Evolutionary conservation across 2,113 vertebrate species (phyloP).

Genomic region (Ursus arctos): DNA sequence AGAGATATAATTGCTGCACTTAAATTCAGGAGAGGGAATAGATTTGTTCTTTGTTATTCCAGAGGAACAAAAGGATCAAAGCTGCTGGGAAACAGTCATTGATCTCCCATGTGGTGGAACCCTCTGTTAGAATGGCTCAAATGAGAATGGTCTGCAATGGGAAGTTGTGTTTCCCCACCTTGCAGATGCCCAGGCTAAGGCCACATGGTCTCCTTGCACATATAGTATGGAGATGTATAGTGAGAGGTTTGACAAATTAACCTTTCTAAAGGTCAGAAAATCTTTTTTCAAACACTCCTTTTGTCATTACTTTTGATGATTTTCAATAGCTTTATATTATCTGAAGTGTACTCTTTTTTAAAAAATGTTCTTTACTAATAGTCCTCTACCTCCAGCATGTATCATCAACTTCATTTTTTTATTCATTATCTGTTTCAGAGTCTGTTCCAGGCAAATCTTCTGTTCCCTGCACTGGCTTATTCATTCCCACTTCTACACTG

Average conservation of each 20-base stretch:
- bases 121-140: background rate
- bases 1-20: background rate
- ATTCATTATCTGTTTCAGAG: background rate
- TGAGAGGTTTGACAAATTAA: too few species aligned
- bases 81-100: background rate
- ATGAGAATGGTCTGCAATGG: background rate
- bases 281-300: background rate
- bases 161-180: background rate
- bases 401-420: background rate
- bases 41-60: background rate
- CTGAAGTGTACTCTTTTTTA: background rate
- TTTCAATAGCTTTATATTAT: slow-evolving; percentile 6
- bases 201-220: background rate
- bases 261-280: too few species aligned
- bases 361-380: background rate
- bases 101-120: background rate
- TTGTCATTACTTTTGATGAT: slow-evolving; percentile 7
- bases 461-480: background rate
- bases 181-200: background rate
- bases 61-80: background rate
- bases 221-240: background rate
- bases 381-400: background rate
- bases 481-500: background rate
- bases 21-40: background rate
- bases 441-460: background rate